A percentile compares a stretch with the other conserved stretches of the same genome.
phyloP scores from a whole-genome alignment of 2,113 vertebrate genomes.

The Cinclus cinclus region DNA sequence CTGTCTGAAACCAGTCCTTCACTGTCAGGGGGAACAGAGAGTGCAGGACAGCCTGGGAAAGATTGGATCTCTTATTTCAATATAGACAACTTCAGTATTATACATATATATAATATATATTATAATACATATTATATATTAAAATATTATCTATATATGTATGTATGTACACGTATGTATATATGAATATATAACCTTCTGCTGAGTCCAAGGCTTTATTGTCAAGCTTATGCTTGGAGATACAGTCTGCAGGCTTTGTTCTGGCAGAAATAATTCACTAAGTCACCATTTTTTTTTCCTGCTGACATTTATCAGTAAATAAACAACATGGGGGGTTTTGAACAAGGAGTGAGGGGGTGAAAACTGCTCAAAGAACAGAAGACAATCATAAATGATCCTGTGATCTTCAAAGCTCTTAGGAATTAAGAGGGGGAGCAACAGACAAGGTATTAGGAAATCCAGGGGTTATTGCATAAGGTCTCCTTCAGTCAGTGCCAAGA shows the following conservation, averaged over 20 bases:
- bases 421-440: not conserved
- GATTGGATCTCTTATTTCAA: not conserved
- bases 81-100: not conserved
- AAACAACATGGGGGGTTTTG: conserved; percentile 14
- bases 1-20: not conserved
- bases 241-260: not conserved
- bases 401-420: not conserved
- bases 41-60: not conserved
- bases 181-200: not conserved
- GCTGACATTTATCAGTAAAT: conserved; percentile 44
- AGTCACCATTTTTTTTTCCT: conserved; percentile 26
- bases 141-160: no score
- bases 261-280: conserved; percentile 34
- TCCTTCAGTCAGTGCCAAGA: not conserved
- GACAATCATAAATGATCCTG: conserved; percentile 36
- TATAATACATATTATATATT: no score
- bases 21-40: not conserved
- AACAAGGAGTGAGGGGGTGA: conserved; percentile 1
- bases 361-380: conserved; percentile 35
- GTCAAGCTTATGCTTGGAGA: not conserved
- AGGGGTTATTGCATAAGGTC: conserved; percentile 1
- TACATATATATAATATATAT: no score
- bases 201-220: not conserved
- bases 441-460: conserved; percentile 3
- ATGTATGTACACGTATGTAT: no score